A percentile compares a stretch with the other conserved stretches of the same genome.
Evolutionary conservation across 1,140 invertebrate species (phyloP).

Genomic region (Rhagoletis zephyria): DNA sequence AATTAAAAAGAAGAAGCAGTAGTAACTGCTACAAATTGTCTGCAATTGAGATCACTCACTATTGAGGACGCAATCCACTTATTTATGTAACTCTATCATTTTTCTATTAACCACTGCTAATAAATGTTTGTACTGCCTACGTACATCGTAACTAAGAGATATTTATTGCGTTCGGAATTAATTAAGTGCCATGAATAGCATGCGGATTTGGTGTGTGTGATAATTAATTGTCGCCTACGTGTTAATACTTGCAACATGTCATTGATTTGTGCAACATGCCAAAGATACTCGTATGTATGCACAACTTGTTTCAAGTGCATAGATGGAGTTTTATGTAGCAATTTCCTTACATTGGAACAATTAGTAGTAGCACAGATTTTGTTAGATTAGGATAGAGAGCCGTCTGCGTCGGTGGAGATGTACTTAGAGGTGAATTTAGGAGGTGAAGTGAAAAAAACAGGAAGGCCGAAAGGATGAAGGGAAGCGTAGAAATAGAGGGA

Average conservation of each 20-base stretch:
- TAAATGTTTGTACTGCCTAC: not conserved
- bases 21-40: not conserved
- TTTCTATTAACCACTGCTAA: not conserved
- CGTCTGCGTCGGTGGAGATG: too few species aligned
- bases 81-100: not conserved
- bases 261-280: not conserved
- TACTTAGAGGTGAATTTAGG: too few species aligned
- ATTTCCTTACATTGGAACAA: too few species aligned
- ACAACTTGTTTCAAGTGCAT: too few species aligned
- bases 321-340: too few species aligned
- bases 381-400: too few species aligned
- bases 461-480: too few species aligned
- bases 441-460: too few species aligned
- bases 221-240: not conserved
- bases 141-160: not conserved
- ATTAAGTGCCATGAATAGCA: not conserved
- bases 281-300: not conserved
- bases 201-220: not conserved
- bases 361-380: too few species aligned
- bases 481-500: too few species aligned
- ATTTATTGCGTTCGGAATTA: slow-evolving; percentile 20
- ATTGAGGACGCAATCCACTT: not conserved
- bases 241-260: slow-evolving; percentile 14
- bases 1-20: not conserved
- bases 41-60: not conserved